phyloP scores from a whole-genome alignment of 2,113 vertebrate species.

The Danio rerio region GRCz12tu NC_133199.1:7849001-7849500 shows the following conservation, averaged over 20 bases:
- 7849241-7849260: conserved; percentile 68
- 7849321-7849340: conserved; percentile 91
- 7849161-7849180: conserved; percentile 61
- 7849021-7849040: conserved; percentile 19
- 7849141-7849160: conserved; percentile 71
- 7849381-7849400: conserved; percentile 92
- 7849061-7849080: conserved; percentile 54
- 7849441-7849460: conserved; percentile 91
- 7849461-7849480: conserved; percentile 93
- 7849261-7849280: conserved; percentile 56
- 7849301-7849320: conserved; percentile 83
- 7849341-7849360: conserved; percentile 97
- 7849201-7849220: conserved; percentile 78
- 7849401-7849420: conserved; percentile 94
- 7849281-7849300: conserved; percentile 25
- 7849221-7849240: conserved; percentile 72
- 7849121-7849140: conserved; percentile 49
- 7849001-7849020: conserved; percentile 40
- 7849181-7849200: conserved; percentile 65
- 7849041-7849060: conserved; percentile 34
- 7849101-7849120: not conserved
- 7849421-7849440: conserved; percentile 94
- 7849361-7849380: conserved; percentile 98
- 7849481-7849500: conserved; percentile 94
- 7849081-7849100: conserved; percentile 2